Evolutionary conservation across 2,113 vertebrate genomes (phyloP).

Genomic region (Coracopsis vasa): DNA sequence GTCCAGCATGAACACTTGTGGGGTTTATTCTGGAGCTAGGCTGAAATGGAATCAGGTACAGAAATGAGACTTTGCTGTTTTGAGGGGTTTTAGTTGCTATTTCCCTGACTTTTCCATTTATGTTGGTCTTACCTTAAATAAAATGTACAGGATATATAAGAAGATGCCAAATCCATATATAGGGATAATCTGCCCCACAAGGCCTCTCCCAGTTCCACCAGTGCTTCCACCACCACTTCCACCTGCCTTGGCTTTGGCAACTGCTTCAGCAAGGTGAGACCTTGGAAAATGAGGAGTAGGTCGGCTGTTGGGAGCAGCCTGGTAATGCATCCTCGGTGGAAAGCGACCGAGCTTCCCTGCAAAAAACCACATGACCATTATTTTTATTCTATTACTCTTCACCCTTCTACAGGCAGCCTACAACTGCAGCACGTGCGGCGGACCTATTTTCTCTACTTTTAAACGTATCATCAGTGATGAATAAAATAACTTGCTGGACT

Average conservation of each 20-base stretch:
- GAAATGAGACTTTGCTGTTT: not conserved
- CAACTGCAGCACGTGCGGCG: not conserved
- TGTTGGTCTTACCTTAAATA: conserved; percentile 86
- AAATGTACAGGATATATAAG: conserved; percentile 92
- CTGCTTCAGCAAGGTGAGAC: conserved; percentile 79
- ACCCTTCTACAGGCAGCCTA: not conserved
- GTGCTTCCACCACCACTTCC: conserved; percentile 49
- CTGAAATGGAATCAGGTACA: not conserved
- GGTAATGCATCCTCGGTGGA: conserved; percentile 75
- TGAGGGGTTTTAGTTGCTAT: not conserved
- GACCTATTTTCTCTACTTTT: not conserved
- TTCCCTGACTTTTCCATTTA: not conserved
- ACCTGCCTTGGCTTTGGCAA: conserved; percentile 79
- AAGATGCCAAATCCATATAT: conserved; percentile 96
- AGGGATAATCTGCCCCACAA: conserved; percentile 91
- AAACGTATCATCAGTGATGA: not conserved
- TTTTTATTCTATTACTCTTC: not conserved
- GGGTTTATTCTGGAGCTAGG: not conserved
- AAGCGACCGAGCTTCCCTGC: conserved; percentile 83
- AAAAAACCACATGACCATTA: not conserved
- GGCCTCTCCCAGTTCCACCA: conserved; percentile 77
- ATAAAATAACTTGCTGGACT: not conserved
- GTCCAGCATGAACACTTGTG: not conserved
- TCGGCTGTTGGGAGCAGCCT: conserved; percentile 61
- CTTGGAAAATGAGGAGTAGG: conserved; percentile 71